A percentile compares a stretch with the other conserved stretches of the same genome.
Evolutionary conservation across 1,140 invertebrate species (phyloP).

Genomic region (Leptoteleia sp.): DNA sequence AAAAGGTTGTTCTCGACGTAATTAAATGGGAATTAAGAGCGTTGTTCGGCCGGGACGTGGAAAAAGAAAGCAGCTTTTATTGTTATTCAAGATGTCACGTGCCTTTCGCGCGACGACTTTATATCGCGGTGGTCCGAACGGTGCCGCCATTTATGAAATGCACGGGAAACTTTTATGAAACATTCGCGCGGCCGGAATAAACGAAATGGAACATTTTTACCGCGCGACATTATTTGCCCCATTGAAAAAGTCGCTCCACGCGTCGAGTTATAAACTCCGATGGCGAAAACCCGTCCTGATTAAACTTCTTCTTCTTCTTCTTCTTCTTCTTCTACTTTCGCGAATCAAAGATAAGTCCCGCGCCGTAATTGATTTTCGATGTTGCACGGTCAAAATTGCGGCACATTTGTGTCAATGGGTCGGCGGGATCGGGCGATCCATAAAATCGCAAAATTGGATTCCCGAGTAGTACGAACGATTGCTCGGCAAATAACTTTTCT

Average conservation of each 20-base stretch:
- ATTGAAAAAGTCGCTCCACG: slow-evolving; percentile 38
- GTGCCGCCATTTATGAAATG: slow-evolving; percentile 41
- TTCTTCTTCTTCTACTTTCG: too few species aligned
- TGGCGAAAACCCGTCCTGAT: background rate
- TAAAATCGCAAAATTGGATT: slow-evolving; percentile 50
- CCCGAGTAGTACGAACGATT: slow-evolving; percentile 17
- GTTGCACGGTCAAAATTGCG: slow-evolving; percentile 12
- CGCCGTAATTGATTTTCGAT: slow-evolving; percentile 46
- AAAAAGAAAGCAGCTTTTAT: slow-evolving; percentile 29
- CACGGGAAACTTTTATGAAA: slow-evolving; percentile 54
- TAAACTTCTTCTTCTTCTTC: too few species aligned
- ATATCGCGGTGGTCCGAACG: slow-evolving; percentile 42
- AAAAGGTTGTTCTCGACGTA: too few species aligned
- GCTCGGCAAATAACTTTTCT: slow-evolving; percentile 47
- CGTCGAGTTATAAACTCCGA: slow-evolving; percentile 44
- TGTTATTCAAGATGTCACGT: slow-evolving; percentile 49
- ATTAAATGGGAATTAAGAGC: too few species aligned
- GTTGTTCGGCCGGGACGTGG: too few species aligned
- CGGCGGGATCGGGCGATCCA: slow-evolving; percentile 8
- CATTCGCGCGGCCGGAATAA: slow-evolving; percentile 42
- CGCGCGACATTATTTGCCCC: slow-evolving; percentile 45
- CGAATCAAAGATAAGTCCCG: slow-evolving; percentile 27
- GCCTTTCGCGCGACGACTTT: slow-evolving; percentile 39
- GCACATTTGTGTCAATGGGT: slow-evolving; percentile 33
- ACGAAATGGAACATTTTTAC: slow-evolving; percentile 55